These are phyloP conservation scores for Trachelus stipa DNA, from an alignment of 2,888 invertebrate genomes.

Conservation along the genomic window DNA sequence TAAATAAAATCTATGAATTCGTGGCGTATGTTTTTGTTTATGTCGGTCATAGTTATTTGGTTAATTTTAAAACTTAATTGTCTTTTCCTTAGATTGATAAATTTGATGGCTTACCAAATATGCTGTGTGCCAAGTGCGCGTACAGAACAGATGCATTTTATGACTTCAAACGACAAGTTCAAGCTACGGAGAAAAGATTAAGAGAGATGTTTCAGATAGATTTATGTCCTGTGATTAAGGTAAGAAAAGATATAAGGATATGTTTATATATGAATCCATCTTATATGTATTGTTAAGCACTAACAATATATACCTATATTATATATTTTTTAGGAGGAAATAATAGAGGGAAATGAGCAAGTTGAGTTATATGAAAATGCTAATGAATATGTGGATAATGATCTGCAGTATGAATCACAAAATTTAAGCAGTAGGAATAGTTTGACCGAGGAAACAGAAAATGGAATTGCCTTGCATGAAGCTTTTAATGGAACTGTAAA, in stretches of 20 bases:
- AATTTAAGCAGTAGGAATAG: not conserved
- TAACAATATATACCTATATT: not conserved
- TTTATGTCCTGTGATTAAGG: constrained; percentile 20
- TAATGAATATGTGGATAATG: not conserved
- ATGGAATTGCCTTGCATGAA: not conserved
- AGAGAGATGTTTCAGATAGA: constrained; percentile 50
- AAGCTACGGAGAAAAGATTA: constrained; percentile 54
- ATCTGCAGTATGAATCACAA: not conserved
- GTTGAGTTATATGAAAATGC: not conserved
- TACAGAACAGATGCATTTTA: constrained; percentile 56
- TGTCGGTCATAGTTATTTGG: not conserved
- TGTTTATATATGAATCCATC: not conserved
- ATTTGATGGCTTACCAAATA: constrained; percentile 57
- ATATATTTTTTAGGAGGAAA: constrained; percentile 11
- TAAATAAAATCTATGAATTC: not conserved
- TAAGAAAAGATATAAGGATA: constrained; percentile 16
- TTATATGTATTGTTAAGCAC: not conserved
- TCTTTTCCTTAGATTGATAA: constrained; percentile 46
- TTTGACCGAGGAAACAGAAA: not conserved
- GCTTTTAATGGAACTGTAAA: not conserved
- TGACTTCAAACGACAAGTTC: constrained; percentile 57
- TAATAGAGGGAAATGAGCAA: constrained; percentile 7
- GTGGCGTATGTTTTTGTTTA: not conserved
- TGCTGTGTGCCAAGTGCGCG: constrained; percentile 59
- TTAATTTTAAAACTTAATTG: not conserved